Evolutionary conservation across 2,888 invertebrate species (phyloP).

Genomic region (Rutpela maculata): DNA sequence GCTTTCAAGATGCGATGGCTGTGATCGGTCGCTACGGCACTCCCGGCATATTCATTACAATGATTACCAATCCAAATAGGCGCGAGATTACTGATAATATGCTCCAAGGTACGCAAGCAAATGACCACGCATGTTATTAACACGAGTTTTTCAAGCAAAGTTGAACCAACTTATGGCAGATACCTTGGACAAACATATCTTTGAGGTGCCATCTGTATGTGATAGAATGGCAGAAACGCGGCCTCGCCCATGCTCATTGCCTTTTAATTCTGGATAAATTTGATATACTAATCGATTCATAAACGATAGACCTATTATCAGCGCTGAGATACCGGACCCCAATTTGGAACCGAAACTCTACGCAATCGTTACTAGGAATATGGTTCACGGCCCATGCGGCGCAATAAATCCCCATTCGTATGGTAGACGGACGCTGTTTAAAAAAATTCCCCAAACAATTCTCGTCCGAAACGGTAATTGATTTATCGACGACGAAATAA

Average conservation of each 20-base stretch:
- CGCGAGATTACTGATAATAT: neutral
- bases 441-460: constrained; percentile 55
- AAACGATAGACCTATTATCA: neutral
- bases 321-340: constrained; percentile 20
- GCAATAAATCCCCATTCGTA: constrained; percentile 62
- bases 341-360: constrained; percentile 14
- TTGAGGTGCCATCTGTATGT: neutral
- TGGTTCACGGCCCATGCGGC: constrained; percentile 72
- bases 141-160: constrained; percentile 27
- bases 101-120: neutral
- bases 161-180: neutral
- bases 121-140: constrained; percentile 29
- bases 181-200: neutral
- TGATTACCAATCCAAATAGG: constrained; percentile 48
- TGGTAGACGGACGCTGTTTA: constrained; percentile 67
- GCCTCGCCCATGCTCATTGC: constrained; percentile 42
- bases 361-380: constrained; percentile 56
- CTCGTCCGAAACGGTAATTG: constrained; percentile 27
- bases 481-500: constrained; percentile 30
- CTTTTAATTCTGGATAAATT: constrained; percentile 13
- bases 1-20: constrained; percentile 23
- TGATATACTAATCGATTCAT: neutral
- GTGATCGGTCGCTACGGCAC: constrained; percentile 30
- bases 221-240: constrained; percentile 40
- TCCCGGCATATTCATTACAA: constrained; percentile 49